phyloP scores from a whole-genome alignment of 2,888 invertebrate species.

The Diadegma fenestrale region DNA sequence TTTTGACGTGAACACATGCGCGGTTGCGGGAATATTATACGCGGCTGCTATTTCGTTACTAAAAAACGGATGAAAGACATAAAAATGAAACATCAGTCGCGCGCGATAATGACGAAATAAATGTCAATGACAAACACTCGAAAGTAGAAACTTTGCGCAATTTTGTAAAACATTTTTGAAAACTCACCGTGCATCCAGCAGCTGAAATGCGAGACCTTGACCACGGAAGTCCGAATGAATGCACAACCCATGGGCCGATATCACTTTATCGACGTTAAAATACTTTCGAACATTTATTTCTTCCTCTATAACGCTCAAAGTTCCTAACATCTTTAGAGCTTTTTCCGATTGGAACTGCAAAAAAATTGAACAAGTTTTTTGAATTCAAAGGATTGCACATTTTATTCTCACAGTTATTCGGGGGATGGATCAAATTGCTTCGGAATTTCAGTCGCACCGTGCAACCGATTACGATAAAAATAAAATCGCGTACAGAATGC shows the following conservation, averaged over 20 bases:
- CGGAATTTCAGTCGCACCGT: too few relatives aligned
- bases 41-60: conserved; percentile 75
- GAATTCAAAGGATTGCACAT: not conserved
- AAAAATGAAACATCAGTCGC: conserved; percentile 3
- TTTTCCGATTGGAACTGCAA: conserved; percentile 35
- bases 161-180: not conserved
- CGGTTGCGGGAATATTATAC: conserved; percentile 74
- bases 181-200: conserved; percentile 77
- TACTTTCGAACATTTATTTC: conserved; percentile 63
- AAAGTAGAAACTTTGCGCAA: not conserved
- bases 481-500: too few relatives aligned
- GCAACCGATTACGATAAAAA: too few relatives aligned
- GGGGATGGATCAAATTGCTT: too few relatives aligned
- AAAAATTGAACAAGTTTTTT: not conserved
- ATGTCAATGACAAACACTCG: not conserved
- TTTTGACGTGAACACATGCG: conserved; percentile 75
- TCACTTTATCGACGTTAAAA: conserved; percentile 77
- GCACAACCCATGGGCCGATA: conserved; percentile 81
- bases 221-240: conserved; percentile 80
- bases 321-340: conserved; percentile 57
- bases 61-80: conserved; percentile 30
- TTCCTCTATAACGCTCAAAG: conserved; percentile 48
- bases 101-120: not conserved
- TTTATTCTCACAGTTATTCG: not conserved
- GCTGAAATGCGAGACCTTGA: conserved; percentile 77